Base-by-base conservation (phyloP, 2,888 invertebrate genomes). In the Scelioninae gen. 1 region DNA sequence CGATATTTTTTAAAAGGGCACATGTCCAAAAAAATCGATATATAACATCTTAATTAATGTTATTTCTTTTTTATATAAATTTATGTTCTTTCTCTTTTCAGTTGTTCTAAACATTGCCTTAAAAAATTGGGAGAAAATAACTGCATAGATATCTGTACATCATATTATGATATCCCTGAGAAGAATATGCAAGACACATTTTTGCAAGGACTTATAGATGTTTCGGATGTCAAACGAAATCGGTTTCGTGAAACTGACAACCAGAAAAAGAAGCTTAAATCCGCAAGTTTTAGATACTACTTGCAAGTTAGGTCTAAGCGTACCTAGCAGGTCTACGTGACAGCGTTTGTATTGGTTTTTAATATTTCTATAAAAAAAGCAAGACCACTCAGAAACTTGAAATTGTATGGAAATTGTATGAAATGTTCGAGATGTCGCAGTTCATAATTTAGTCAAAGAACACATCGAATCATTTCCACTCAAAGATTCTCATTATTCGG, bases 391-490 rank as follows among this genome's bases (percentile, higher is more conserved):
- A 53, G 51, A 53, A 53, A 53, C 11, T 53, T 53, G 23, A 53
- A 23, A 16, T 53, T 53, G 8, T 7, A 29, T 53, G 23, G 51
- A 1, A 53, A 9, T 2, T 7, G 29, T 11, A 3, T 53, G 5
- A 10, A 53, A 53, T 53, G 5, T 29, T 29, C 51, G 51, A 29
- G 23, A 23, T 29, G 51, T 29, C 6, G 29, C 23, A 29, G 51
- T 53, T 53, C 51, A 29, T 53, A 29, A 23, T 29, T 56, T 34
- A 45, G 49, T 47, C 29, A 31, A 63, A 8, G 32, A 63, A 31
- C 63, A 63, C 47, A 63, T 63, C 29, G 47, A 31, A 16, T 47
- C 51, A 7, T 65, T 65, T 40, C 65, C 65, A 34, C 34, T 51
- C 13, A 65, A 65, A 65, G 38, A 65, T 4, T 45, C 34, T 10